Evolutionary conservation across 2,797 vertebrate genomes (phyloP).

Genomic region (Epinephelus malabaricus): DNA sequence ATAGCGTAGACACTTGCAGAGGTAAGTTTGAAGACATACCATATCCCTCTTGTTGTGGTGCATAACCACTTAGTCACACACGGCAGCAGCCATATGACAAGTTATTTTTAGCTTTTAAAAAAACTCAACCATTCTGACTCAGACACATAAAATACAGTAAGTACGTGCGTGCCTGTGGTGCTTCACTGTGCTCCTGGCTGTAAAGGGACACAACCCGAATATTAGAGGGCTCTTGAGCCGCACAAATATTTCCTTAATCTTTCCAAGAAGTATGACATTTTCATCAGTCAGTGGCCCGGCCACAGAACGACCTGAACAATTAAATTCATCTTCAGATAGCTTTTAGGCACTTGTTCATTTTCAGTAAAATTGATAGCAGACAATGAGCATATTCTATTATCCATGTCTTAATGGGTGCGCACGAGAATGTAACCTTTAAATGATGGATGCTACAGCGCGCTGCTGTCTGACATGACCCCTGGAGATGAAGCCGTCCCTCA

Average conservation of each 20-base stretch:
- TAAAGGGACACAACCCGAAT: not conserved
- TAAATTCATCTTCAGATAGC: conserved; percentile 7
- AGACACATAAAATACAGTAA: not conserved
- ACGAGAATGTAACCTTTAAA: conserved; percentile 34
- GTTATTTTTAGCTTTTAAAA: conserved; percentile 27
- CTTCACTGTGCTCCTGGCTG: not conserved
- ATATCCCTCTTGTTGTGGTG: not conserved
- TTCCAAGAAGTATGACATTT: not conserved
- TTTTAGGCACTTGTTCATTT: conserved; percentile 4
- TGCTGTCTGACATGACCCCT: conserved; percentile 18
- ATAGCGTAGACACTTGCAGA: not conserved
- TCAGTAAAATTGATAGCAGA: conserved; percentile 15
- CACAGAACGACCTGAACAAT: conserved; percentile 1
- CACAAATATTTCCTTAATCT: not conserved
- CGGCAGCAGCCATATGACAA: conserved; percentile 6
- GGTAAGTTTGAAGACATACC: not conserved
- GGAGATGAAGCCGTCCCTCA: conserved; percentile 15
- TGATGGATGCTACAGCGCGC: conserved; percentile 27
- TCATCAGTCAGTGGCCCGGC: not conserved
- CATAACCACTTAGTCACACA: conserved; percentile 1
- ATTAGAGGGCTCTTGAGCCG: not conserved
- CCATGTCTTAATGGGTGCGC: conserved; percentile 16
- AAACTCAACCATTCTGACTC: not conserved
- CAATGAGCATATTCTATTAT: conserved; percentile 28
- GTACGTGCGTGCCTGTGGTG: not conserved